Evolutionary conservation across 2,888 invertebrate genomes (phyloP).

Genomic region (Charanyca ferruginea): DNA sequence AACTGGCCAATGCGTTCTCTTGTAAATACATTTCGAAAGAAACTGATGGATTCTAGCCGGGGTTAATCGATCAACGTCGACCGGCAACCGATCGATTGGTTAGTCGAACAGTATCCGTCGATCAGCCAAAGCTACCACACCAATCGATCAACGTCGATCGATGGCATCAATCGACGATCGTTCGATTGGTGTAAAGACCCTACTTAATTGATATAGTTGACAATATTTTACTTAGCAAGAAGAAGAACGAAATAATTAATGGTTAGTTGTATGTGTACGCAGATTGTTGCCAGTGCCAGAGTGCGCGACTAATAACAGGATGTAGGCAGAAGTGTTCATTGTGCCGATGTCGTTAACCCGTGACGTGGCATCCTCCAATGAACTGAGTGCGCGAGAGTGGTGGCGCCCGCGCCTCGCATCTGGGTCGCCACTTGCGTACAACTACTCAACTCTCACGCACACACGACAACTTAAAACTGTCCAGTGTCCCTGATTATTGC

Average conservation of each 20-base stretch:
- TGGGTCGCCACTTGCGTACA: slow-evolving; percentile 38
- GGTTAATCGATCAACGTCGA: too few relatives aligned
- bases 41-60: too few relatives aligned
- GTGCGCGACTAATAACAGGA: slow-evolving; percentile 15
- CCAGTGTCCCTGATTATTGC: slow-evolving; percentile 6
- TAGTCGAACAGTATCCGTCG: too few relatives aligned
- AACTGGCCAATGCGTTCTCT: too few relatives aligned
- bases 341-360: slow-evolving; percentile 32
- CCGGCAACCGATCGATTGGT: too few relatives aligned
- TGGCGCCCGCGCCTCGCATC: slow-evolving; percentile 23
- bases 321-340: slow-evolving; percentile 18
- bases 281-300: not conserved
- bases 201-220: not conserved
- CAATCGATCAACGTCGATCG: too few relatives aligned
- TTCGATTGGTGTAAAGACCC: too few relatives aligned
- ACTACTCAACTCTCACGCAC: slow-evolving; percentile 36
- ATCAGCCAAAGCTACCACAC: too few relatives aligned
- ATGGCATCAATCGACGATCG: too few relatives aligned
- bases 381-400: slow-evolving; percentile 40
- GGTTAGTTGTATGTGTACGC: not conserved
- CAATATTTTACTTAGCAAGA: not conserved
- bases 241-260: not conserved
- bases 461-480: slow-evolving; percentile 1
- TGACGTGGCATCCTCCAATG: slow-evolving; percentile 45
- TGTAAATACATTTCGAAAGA: too few relatives aligned